These are phyloP conservation scores for Hemiprocne comata DNA, from an alignment of 2,113 vertebrate genomes.

Conservation along the genomic window DNA sequence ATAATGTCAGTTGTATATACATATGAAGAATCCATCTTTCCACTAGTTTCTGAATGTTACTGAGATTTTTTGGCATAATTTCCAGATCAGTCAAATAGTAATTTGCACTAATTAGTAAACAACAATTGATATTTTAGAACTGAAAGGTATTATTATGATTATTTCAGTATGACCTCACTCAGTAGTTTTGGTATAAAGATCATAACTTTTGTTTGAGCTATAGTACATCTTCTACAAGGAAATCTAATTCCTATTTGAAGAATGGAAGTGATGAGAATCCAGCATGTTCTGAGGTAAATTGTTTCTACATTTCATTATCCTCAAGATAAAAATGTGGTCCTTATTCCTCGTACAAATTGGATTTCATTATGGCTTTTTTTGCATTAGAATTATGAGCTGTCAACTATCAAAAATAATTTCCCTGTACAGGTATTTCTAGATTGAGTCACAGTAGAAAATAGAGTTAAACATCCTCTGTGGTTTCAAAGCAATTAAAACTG, in stretches of 20 bases:
- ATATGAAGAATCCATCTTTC: neutral
- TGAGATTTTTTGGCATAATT: neutral
- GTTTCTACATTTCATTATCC: neutral
- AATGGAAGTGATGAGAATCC: neutral
- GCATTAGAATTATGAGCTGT: neutral
- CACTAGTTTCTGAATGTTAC: neutral
- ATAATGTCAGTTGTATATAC: neutral
- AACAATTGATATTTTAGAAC: neutral
- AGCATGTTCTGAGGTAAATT: neutral
- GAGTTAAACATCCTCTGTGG: neutral
- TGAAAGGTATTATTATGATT: neutral
- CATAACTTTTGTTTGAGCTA: neutral
- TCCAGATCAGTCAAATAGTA: neutral
- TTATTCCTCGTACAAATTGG: neutral
- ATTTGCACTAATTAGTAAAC: neutral
- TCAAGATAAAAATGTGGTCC: neutral
- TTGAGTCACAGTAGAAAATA: neutral
- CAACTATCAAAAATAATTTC: neutral
- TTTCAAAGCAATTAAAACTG: slow-evolving; percentile 24
- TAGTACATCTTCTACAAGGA: neutral
- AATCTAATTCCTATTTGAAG: neutral
- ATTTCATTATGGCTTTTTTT: neutral
- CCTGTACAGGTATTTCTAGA: neutral
- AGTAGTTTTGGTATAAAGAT: neutral
- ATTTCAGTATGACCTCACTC: neutral